A percentile compares a stretch with the other conserved stretches of the same genome.
Conservation (phyloP, 2,888 invertebrate genomes). For the Dryobota labecula region DNA sequence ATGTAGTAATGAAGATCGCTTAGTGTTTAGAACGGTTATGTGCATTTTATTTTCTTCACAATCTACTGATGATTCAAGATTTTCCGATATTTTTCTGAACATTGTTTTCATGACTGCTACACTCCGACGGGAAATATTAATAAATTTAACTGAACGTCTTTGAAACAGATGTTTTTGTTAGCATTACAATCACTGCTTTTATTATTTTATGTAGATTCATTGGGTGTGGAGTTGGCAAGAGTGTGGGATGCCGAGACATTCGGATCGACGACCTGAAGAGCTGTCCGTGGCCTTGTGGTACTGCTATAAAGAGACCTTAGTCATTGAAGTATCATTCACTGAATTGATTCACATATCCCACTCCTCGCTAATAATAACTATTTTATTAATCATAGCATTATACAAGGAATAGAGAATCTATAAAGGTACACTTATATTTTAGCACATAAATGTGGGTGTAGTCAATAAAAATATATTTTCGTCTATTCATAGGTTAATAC, state of each 20-base stretch:
- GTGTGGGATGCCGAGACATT: background rate
- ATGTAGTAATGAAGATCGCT: slow-evolving; percentile 16
- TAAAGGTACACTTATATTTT: background rate
- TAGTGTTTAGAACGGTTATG: background rate
- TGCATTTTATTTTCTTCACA: slow-evolving; percentile 18
- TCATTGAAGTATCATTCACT: background rate
- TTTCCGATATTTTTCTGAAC: background rate
- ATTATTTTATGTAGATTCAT: slow-evolving; percentile 32
- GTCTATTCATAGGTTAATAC: slow-evolving; percentile 14
- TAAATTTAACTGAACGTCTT: background rate
- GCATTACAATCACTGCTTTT: slow-evolving; percentile 13
- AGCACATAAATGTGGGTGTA: background rate
- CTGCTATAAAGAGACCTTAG: background rate
- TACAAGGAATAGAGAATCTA: background rate
- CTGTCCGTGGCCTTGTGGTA: background rate
- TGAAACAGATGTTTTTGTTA: slow-evolving; percentile 22
- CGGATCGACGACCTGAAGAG: slow-evolving; percentile 12
- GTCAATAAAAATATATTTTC: background rate
- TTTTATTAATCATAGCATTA: slow-evolving; percentile 1
- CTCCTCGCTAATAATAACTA: background rate
- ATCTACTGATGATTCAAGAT: slow-evolving; percentile 2
- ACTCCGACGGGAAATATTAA: slow-evolving; percentile 1
- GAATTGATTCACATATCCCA: slow-evolving; percentile 1
- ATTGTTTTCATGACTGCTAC: slow-evolving; percentile 24
- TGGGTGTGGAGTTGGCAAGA: slow-evolving; percentile 24